These are phyloP conservation scores for Caenorhabditis remanei DNA, from an alignment of 1,140 invertebrate species.

Conservation along the genomic window DNA sequence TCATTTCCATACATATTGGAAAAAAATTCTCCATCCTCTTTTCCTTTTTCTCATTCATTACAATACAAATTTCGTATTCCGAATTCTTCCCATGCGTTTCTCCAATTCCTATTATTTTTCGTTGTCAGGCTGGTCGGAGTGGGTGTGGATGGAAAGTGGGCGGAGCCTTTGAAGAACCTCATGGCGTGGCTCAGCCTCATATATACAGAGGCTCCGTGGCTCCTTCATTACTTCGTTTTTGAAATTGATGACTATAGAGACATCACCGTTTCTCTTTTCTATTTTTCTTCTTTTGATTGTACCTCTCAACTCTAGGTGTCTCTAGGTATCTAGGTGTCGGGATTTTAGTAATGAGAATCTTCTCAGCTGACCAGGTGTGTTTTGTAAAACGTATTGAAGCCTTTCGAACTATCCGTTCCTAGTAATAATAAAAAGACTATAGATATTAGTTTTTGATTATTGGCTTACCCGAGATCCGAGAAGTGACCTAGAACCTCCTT, in stretches of 20 bases:
- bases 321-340: too few relatives aligned
- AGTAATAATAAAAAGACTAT: too few relatives aligned
- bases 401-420: too few relatives aligned
- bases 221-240: neutral
- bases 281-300: neutral
- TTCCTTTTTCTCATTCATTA: neutral
- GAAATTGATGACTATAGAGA: neutral
- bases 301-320: too few relatives aligned
- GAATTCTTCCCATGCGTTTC: neutral
- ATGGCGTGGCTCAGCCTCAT: conserved; percentile 20
- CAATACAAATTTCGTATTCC: neutral
- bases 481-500: too few relatives aligned
- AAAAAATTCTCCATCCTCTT: neutral
- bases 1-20: conserved; percentile 8
- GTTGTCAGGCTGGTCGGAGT: conserved; percentile 1
- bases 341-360: too few relatives aligned
- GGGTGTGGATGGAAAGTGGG: conserved; percentile 41
- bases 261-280: neutral
- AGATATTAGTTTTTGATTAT: too few relatives aligned
- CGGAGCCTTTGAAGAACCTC: conserved; percentile 26
- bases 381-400: too few relatives aligned
- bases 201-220: neutral
- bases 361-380: too few relatives aligned
- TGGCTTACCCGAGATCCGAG: too few relatives aligned
- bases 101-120: neutral